A percentile compares a stretch with the other conserved stretches of the same genome.
phyloP scores from a whole-genome alignment of 2,797 vertebrate genomes.

The Schizopygopsis malacanthus region DNA sequence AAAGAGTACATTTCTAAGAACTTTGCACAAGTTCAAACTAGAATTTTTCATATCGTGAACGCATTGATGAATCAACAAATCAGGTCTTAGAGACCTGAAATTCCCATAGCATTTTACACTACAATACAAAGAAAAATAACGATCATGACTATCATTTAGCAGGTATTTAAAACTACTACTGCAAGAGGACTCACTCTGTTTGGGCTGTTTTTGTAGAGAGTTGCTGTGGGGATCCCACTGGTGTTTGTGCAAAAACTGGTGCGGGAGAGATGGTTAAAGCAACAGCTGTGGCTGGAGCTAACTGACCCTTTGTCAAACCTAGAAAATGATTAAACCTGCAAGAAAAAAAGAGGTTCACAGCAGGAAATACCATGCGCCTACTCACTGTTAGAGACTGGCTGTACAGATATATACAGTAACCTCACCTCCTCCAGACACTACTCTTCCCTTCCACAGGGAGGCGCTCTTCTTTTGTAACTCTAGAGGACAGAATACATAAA shows the following conservation, averaged over 20 bases:
- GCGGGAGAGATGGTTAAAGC: conserved; percentile 47
- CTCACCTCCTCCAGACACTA: conserved; percentile 79
- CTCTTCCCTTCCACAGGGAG: conserved; percentile 71
- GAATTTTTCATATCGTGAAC: not conserved
- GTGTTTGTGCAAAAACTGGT: conserved; percentile 59
- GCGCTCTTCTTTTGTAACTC: conserved; percentile 74
- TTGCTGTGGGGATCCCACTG: conserved; percentile 63
- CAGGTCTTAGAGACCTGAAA: not conserved
- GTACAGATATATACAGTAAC: not conserved
- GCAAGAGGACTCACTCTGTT: conserved; percentile 70
- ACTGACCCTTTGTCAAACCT: conserved; percentile 73
- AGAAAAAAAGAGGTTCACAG: not conserved
- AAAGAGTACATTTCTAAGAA: not conserved
- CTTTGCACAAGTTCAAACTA: not conserved
- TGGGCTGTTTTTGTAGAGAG: conserved; percentile 65
- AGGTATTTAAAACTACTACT: not conserved
- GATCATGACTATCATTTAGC: not conserved
- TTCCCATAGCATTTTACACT: not conserved
- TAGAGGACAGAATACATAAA: conserved; percentile 46
- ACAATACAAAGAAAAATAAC: not conserved
- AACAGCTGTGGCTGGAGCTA: conserved; percentile 67
- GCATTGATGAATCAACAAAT: not conserved
- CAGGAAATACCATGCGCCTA: not conserved
- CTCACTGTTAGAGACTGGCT: not conserved
- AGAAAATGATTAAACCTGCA: conserved; percentile 82